Evolutionary conservation across 2,797 vertebrate species (phyloP), one percentile per base, ranked within the genome.

Genomic region (Chromis chromis): DNA sequence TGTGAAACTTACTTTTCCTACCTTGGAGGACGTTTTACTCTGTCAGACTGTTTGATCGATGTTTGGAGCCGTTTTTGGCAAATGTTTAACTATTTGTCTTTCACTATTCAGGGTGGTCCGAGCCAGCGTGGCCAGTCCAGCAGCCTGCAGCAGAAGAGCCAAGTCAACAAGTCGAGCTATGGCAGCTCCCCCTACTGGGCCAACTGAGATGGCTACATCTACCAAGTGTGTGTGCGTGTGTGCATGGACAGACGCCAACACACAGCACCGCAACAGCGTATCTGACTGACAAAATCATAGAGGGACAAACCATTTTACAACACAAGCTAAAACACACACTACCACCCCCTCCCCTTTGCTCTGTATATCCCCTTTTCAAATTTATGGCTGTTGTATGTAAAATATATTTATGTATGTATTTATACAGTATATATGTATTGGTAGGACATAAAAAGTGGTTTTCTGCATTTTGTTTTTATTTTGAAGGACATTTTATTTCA

Each of bases 331-430:
- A 85, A 89, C 73, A 92, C 72, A 94, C 93, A 94, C 94, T 87
- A 93, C 92, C 91, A 84, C 91, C 86, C 55, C 54, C 57, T 82
- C 88, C 91, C 89, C 76, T 89, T 91, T 89, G 85, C 91, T 94
- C 94, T 93, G 94, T 95, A 95, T 94, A 94, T 95, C 94, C 94
- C 94, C 96, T 95, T 96, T 96, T 94, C 91, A 94, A 95, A 95
- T 95, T 94, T 95, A 96, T 96, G 93, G 92, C 96, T 96, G 85
- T 97, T 98, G 94, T 98, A 97, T 98, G 97, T 98, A 98, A 96
- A 98, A 96, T 98, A 96, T 99, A 98, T 98, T 97, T 98, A 98
- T 98, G 96, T 97, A 97, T 96, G 97, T 98, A 98, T 97, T 97
- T 98, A 95, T 95, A 95, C 94, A 95, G 94, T 95, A 95, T 95